Conservation (phyloP, 2,113 vertebrate genomes). For the Galeopterus variegatus region DNA sequence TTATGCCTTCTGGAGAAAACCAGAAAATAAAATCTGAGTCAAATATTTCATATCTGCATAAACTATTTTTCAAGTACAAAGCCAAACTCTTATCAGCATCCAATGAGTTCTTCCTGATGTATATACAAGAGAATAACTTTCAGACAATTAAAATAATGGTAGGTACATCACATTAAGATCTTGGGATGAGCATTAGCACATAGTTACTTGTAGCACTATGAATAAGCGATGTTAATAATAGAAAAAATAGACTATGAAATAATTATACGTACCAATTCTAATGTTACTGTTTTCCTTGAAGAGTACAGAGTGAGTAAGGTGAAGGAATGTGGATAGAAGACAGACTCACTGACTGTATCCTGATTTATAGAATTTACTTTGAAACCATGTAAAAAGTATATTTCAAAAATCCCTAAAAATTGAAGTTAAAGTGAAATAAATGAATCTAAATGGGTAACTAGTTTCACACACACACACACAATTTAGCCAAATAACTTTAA, state of each 20-base stretch:
- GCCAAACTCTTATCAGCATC: background rate
- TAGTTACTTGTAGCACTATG: background rate
- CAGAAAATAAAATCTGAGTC: slow-evolving; percentile 17
- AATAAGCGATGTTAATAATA: background rate
- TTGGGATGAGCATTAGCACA: background rate
- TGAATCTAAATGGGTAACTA: background rate
- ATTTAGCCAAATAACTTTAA: background rate
- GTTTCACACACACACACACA: background rate
- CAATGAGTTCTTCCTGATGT: background rate
- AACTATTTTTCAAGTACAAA: slow-evolving; percentile 8
- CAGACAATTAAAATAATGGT: slow-evolving; percentile 3
- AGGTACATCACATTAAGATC: background rate
- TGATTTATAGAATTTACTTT: slow-evolving; percentile 15
- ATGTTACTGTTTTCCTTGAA: background rate
- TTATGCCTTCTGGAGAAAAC: background rate
- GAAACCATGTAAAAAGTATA: background rate
- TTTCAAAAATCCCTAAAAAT: background rate
- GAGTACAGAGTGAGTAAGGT: background rate
- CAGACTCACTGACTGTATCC: background rate
- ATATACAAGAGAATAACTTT: slow-evolving; percentile 2
- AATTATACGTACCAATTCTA: background rate
- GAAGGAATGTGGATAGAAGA: background rate
- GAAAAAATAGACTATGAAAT: background rate
- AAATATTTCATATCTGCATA: background rate
- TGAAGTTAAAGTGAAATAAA: slow-evolving; percentile 1